Conservation (phyloP, 2,888 invertebrate species). For the Liopterus haemorrhoidalis region DNA sequence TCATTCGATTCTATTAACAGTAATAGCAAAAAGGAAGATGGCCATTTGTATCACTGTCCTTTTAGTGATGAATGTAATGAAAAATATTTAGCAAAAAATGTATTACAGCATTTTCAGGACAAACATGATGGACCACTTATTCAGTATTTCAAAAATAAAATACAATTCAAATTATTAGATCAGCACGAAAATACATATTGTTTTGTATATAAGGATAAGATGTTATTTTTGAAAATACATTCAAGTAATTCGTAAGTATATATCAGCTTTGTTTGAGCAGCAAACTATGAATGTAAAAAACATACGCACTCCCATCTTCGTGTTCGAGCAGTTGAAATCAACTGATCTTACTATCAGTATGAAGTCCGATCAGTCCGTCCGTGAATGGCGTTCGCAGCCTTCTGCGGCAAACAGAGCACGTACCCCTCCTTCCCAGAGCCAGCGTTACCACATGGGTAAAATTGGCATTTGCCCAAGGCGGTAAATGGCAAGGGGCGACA, state of each 20-base stretch:
- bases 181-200: slow-evolving; percentile 32
- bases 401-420: too few species aligned
- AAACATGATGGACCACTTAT: slow-evolving; percentile 41
- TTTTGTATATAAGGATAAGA: slow-evolving; percentile 36
- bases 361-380: too few species aligned
- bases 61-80: slow-evolving; percentile 18
- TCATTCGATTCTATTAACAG: slow-evolving; percentile 39
- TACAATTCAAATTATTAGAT: slow-evolving; percentile 35
- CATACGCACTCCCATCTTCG: too few species aligned
- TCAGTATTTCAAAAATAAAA: slow-evolving; percentile 40
- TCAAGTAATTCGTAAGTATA: slow-evolving; percentile 8
- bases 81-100: slow-evolving; percentile 32
- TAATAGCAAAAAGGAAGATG: slow-evolving; percentile 27
- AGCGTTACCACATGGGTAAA: too few species aligned
- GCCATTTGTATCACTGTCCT: slow-evolving; percentile 34
- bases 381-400: too few species aligned
- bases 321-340: too few species aligned
- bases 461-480: too few species aligned
- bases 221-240: slow-evolving; percentile 39
- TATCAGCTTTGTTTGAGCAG: too few species aligned
- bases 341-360: too few species aligned
- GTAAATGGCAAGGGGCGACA: too few species aligned
- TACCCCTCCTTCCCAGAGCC: too few species aligned
- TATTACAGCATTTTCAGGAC: slow-evolving; percentile 40
- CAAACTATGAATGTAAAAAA: too few species aligned